Base-by-base conservation (phyloP, 2,113 vertebrate species). In the Onychostruthus taczanowskii region DNA sequence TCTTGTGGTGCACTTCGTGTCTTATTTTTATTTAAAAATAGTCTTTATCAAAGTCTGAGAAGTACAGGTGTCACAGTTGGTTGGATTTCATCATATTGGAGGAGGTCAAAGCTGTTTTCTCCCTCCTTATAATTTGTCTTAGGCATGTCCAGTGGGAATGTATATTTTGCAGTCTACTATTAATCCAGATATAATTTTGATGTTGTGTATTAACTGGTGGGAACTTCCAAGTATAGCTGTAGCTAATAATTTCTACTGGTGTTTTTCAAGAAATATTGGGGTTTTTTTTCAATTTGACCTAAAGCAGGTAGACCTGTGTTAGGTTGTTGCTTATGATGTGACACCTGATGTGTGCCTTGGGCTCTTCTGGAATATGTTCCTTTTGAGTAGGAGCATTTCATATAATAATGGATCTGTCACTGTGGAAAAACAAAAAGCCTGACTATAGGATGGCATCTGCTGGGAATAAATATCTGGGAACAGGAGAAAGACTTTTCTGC, bases 391-490 rank as follows among this genome's bases (percentile, higher is more conserved):
- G 63, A 84, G 6, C 7, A 6, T 74, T 94, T 64, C 74, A n/a
- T 52, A 14, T 88, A 41, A 44, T 80, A n/a, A 55, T 75, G 56
- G 59, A 47, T 74, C 20, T 79, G 28, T 69, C n/a, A 24, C 19
- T 87, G 33, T 79, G 63, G 33, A 53, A 74, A 87, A 96, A 46
- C 55, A 78, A 84, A 81, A 92, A 58, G 24, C 70, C 7, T 70
- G 53, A 56, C 35, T 76, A 28, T 63, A 24, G 47, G 72, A 11
- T 88, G 90, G 79, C 80, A 89, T 96, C 90, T 97, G 93, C 89
- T 92, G 75, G 79, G 68, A 84, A 49, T 90, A 81, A 93, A 94
- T 95, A 95, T 96, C 94, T 94, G 95, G 94, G 92, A 83, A 33
- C 56, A 76, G 70, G 85, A 89, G 92, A 53, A 64, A 85, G 79